These are phyloP conservation scores for Drosophila bocqueti DNA, from an alignment of 1,140 invertebrate species.

Conservation along the genomic window DNA sequence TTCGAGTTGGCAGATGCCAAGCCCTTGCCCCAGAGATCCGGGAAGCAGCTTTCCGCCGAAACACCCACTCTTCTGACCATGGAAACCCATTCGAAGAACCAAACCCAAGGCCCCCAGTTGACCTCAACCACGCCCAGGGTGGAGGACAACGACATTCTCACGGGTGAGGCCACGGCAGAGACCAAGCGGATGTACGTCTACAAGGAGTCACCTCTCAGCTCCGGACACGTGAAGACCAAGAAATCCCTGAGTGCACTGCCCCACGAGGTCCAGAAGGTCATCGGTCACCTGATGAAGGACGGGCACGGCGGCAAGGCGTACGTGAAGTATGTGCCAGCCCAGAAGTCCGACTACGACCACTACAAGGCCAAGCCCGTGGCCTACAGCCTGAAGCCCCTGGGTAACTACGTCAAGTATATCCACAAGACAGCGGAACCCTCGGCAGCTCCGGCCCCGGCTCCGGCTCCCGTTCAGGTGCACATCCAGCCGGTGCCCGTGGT, in stretches of 20 bases:
- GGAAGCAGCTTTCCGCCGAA: constrained; percentile 29
- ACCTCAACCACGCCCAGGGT: constrained; percentile 14
- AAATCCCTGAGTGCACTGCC: constrained; percentile 65
- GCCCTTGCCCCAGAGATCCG: constrained; percentile 35
- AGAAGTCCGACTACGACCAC: constrained; percentile 68
- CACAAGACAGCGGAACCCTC: constrained; percentile 17
- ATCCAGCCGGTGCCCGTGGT: constrained; percentile 79
- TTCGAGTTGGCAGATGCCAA: constrained; percentile 80
- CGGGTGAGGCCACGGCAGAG: constrained; percentile 53
- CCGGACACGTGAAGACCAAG: constrained; percentile 51
- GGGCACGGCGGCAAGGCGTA: constrained; percentile 69
- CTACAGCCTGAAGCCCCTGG: constrained; percentile 44
- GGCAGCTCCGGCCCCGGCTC: background rate
- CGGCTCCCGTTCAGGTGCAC: constrained; percentile 66
- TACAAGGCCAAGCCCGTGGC: constrained; percentile 42
- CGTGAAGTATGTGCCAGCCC: constrained; percentile 71
- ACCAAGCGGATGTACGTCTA: constrained; percentile 70
- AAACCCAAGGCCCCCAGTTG: background rate
- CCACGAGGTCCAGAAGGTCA: constrained; percentile 79
- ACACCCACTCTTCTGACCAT: constrained; percentile 50
- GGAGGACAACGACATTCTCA: constrained; percentile 53
- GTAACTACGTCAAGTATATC: constrained; percentile 52
- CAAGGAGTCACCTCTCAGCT: constrained; percentile 57
- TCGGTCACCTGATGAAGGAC: constrained; percentile 69
- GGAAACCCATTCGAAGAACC: constrained; percentile 40